phyloP scores from a whole-genome alignment of 2,888 invertebrate species.

The Suillia variegata region DNA sequence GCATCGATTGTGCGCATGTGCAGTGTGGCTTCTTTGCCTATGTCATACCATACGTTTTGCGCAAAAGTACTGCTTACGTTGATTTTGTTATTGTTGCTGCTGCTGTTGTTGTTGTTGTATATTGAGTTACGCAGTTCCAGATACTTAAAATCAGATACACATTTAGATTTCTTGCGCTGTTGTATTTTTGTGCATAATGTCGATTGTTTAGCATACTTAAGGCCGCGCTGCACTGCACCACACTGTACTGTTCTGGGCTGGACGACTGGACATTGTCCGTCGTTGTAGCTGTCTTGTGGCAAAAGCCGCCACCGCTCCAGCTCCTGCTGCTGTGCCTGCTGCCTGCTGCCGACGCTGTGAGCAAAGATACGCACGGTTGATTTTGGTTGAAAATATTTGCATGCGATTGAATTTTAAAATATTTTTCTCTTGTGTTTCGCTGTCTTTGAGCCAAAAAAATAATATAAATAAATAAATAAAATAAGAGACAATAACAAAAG shows the following conservation, averaged over 20 bases:
- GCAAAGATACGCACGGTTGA: slow-evolving; percentile 1
- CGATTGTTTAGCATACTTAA: neutral
- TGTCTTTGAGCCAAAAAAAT: neutral
- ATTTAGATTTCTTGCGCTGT: slow-evolving; percentile 33
- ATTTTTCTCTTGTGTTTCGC: no score
- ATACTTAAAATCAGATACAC: slow-evolving; percentile 57
- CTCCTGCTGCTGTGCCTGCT: neutral
- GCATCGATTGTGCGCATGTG: no score
- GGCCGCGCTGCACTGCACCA: no score
- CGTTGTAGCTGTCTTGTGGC: no score
- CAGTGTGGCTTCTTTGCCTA: no score
- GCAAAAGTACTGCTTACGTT: no score
- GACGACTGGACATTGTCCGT: neutral
- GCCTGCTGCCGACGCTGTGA: neutral
- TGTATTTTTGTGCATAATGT: neutral
- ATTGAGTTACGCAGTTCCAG: slow-evolving; percentile 55
- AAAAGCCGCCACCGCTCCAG: no score
- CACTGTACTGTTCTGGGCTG: neutral
- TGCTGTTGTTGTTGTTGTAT: no score
- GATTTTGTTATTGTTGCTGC: no score
- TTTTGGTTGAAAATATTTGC: neutral
- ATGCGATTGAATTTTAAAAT: slow-evolving; percentile 5
- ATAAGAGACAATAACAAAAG: slow-evolving; percentile 49
- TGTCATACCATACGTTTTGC: no score
- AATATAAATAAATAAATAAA: slow-evolving; percentile 36